A percentile compares a stretch with the other conserved stretches of the same genome.
These are phyloP conservation scores for Teleiodes luculella DNA, from an alignment of 2,888 invertebrate genomes.

Conservation along the genomic window DNA sequence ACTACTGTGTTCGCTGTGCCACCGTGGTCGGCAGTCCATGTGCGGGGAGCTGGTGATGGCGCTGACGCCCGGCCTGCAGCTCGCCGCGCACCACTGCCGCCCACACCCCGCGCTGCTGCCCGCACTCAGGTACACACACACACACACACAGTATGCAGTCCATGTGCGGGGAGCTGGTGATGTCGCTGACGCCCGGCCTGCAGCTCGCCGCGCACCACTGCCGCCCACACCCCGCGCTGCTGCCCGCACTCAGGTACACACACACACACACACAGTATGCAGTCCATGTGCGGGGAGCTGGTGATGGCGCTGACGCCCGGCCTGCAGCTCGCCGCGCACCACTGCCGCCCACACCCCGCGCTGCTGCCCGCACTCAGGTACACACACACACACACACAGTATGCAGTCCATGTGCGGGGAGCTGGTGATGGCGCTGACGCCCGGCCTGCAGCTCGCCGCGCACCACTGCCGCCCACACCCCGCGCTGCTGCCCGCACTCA, in stretches of 20 bases:
- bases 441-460: not conserved
- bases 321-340: slow-evolving; percentile 64
- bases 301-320: slow-evolving; percentile 59
- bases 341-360: slow-evolving; percentile 52
- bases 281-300: slow-evolving; percentile 30
- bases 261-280: too few relatives aligned
- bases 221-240: too few relatives aligned
- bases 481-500: not conserved
- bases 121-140: too few relatives aligned
- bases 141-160: too few relatives aligned
- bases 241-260: too few relatives aligned
- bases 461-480: not conserved
- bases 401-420: not conserved
- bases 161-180: too few relatives aligned
- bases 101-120: too few relatives aligned
- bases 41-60: slow-evolving; percentile 21
- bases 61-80: too few relatives aligned
- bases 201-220: too few relatives aligned
- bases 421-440: not conserved
- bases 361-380: slow-evolving; percentile 62
- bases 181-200: too few relatives aligned
- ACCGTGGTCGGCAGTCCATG: slow-evolving; percentile 39
- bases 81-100: too few relatives aligned
- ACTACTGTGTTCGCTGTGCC: slow-evolving; percentile 53
- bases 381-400: slow-evolving; percentile 7